Base-by-base conservation (phyloP, 1,140 invertebrate species). In the Pachyrhynchus sulphureomaculatus region DNA sequence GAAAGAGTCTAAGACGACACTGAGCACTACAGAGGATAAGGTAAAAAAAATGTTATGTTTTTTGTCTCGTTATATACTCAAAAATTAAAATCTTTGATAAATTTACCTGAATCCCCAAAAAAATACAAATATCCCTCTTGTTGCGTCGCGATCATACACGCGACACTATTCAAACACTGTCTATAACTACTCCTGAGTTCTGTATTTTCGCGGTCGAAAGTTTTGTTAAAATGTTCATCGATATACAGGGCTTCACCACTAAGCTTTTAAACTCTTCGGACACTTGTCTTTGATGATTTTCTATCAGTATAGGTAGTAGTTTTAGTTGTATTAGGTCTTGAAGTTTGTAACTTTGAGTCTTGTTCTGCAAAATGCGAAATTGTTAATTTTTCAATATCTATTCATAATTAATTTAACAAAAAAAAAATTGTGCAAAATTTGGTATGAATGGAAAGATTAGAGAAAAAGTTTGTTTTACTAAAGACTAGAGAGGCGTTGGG, bases 121-220 rank as follows among this genome's bases (percentile, higher is more conserved):
- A 83, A 77, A 67, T 83, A 84, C n/a, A 84, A 66, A 69, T 80
- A 83, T 9, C 80, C 83, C 68, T 84, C 81, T 68, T 83, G 81
- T 49, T 79, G 76, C 3, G 81, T 82, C 2, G 78, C 78, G 42
- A 84, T 71, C 39, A 82, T 68, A 57, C 77, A 82, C 39, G 66
- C 69, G 4, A 76, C 66, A 41, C 73, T 70, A 41, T 72, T 70
- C 12, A 76, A 54, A 45, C 58, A 64, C 15, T 66, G 32, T 6
- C 56, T 26, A 54, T 68, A 73, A 6, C 58, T 42, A 39, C 74
- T 75, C 26, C 55, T 57, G 4, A 76, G 62, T 21, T 62, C 45
- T 2, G 32, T 20, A 39, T 61, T 65, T 12, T 53, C 15, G 37
- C 15, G 20, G 6, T 42, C n/a, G 1, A 26, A 12, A 29, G 47